Evolutionary conservation across 2,888 invertebrate genomes (phyloP).

Genomic region (Agrochola macilenta): DNA sequence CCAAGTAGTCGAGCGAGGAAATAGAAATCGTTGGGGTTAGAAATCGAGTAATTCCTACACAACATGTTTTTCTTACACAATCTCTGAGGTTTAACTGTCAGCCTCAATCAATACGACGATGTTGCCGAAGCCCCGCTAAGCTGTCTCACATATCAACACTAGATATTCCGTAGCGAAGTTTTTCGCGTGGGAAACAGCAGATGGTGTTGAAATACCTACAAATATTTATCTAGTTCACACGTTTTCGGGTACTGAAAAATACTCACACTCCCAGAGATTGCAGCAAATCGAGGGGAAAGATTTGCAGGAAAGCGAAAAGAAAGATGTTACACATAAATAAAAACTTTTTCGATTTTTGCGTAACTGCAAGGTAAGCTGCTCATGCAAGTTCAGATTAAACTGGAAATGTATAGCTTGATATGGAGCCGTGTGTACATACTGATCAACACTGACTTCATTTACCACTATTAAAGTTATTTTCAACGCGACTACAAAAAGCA

Average conservation of each 20-base stretch:
- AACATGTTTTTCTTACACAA: constrained; percentile 24
- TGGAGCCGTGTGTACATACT: too few relatives aligned
- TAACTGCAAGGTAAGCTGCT: too few relatives aligned
- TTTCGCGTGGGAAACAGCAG: constrained; percentile 27
- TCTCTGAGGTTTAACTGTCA: constrained; percentile 2
- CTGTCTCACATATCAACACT: constrained; percentile 25
- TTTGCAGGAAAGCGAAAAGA: too few relatives aligned
- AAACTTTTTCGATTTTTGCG: too few relatives aligned
- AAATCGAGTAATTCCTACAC: neutral
- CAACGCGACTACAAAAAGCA: neutral
- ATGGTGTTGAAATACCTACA: constrained; percentile 17
- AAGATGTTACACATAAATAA: too few relatives aligned
- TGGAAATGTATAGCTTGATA: too few relatives aligned
- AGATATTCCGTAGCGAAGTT: constrained; percentile 17
- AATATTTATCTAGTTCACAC: constrained; percentile 20
- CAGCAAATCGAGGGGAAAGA: too few relatives aligned
- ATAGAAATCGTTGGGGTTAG: neutral
- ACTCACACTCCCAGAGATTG: too few relatives aligned
- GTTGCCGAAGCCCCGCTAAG: constrained; percentile 11
- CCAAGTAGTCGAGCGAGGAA: neutral
- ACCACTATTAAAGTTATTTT: too few relatives aligned
- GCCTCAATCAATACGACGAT: constrained; percentile 34
- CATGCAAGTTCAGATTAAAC: too few relatives aligned
- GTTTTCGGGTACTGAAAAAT: neutral
- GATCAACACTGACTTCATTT: too few relatives aligned